A percentile compares a stretch with the other conserved stretches of the same genome.
phyloP scores from a whole-genome alignment of 2,113 vertebrate genomes.

The Sclerurus mexicanus region DNA sequence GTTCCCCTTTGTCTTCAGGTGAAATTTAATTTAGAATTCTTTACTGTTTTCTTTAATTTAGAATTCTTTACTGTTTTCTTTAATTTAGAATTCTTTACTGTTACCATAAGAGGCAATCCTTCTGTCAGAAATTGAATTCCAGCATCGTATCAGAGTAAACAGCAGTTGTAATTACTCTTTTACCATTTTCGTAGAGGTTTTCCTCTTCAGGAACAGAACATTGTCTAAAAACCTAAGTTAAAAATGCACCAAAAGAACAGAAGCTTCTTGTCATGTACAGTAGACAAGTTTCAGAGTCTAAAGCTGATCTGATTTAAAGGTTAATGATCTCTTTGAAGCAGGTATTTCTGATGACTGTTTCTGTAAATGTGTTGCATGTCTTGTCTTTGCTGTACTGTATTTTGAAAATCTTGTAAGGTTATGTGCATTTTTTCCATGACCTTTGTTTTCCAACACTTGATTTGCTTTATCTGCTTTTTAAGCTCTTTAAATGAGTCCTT shows the following conservation, averaged over 20 bases:
- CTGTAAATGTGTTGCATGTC: not conserved
- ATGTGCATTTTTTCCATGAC: not conserved
- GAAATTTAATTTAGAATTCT: not conserved
- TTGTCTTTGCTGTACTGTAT: rapidly evolving
- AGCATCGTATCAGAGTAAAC: not conserved
- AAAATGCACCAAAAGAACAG: not conserved
- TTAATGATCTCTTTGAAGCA: not conserved
- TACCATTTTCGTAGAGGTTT: not conserved
- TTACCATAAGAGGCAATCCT: not conserved
- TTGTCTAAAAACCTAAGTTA: not conserved
- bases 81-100: not conserved
- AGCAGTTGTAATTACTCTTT: not conserved
- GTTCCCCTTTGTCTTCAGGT: not conserved
- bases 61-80: too few species aligned
- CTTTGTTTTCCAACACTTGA: not conserved
- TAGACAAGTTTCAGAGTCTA: not conserved
- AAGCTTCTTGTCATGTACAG: not conserved
- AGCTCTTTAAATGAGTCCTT: not conserved
- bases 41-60: not conserved
- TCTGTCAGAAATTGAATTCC: not conserved
- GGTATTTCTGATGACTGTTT: not conserved
- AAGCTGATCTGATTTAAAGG: not conserved
- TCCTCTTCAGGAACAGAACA: not conserved
- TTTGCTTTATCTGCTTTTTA: not conserved
- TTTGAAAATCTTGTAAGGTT: not conserved